These are phyloP conservation scores for Archaeoteleia sp. DNA, from an alignment of 2,888 invertebrate species.

Conservation along the genomic window DNA sequence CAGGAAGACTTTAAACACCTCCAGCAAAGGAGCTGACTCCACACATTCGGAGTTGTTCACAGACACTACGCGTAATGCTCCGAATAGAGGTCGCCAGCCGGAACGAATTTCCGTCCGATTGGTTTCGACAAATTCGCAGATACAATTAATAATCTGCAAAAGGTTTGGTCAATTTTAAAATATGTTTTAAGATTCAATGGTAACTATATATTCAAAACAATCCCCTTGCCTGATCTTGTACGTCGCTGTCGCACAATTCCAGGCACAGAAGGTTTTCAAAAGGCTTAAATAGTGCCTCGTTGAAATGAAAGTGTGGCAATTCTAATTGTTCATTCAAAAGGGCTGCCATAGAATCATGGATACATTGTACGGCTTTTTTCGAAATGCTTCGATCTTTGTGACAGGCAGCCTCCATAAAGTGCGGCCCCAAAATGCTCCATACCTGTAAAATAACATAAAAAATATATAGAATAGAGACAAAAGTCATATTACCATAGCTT, in stretches of 20 bases:
- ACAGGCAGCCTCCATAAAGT: conserved; percentile 96
- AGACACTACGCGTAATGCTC: conserved; percentile 89
- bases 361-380: conserved; percentile 92
- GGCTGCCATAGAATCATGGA: conserved; percentile 93
- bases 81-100: conserved; percentile 97
- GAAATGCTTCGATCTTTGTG: conserved; percentile 92
- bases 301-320: conserved; percentile 94
- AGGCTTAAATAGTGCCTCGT: conserved; percentile 95
- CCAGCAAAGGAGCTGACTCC: conserved; percentile 84
- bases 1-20: conserved; percentile 95
- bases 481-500: too few species aligned
- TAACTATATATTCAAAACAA: neutral
- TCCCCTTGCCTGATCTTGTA: conserved; percentile 82
- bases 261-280: conserved; percentile 95
- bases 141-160: conserved; percentile 91
- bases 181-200: too few species aligned
- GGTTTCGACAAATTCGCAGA: conserved; percentile 97
- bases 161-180: too few species aligned
- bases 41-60: conserved; percentile 81
- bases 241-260: conserved; percentile 94
- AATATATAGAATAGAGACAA: neutral
- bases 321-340: conserved; percentile 91
- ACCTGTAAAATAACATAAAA: conserved; percentile 66
- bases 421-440: conserved; percentile 94
- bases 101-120: conserved; percentile 94